Evolutionary conservation across 2,797 vertebrate species (phyloP).

Genomic region (Brachymystax lenok): DNA sequence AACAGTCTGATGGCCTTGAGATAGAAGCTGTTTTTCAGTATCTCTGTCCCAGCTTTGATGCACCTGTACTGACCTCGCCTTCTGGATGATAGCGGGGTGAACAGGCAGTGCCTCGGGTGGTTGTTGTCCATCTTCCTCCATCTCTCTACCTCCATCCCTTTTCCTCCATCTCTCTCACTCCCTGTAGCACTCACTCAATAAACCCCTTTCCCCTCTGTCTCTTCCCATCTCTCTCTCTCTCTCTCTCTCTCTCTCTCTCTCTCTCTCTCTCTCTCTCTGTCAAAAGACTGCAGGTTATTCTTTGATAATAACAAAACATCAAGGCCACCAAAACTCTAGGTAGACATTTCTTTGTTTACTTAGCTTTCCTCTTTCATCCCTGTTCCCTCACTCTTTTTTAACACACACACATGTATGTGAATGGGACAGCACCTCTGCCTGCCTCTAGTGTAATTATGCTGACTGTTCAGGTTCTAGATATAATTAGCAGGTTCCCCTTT

Average conservation of each 20-base stretch:
- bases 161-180: conserved; percentile 31
- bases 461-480: conserved; percentile 49
- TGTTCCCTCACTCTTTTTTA: not conserved
- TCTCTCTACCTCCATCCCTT: conserved; percentile 6
- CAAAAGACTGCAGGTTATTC: not conserved
- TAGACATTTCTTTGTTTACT: not conserved
- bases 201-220: not conserved
- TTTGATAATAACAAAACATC: not conserved
- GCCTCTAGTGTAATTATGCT: conserved; percentile 40
- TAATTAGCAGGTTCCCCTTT: conserved; percentile 58
- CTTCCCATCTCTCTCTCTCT: not conserved
- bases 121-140: too few relatives aligned
- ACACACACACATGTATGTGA: not conserved
- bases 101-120: too few relatives aligned
- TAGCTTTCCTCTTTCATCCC: not conserved
- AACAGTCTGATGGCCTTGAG: too few relatives aligned
- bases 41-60: too few relatives aligned
- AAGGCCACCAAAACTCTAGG: not conserved
- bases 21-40: too few relatives aligned
- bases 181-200: not conserved
- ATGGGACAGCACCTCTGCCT: conserved; percentile 23
- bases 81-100: too few relatives aligned
- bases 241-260: conserved; percentile 11
- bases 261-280: not conserved
- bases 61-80: too few relatives aligned